phyloP scores from a whole-genome alignment of 1,140 invertebrate genomes.

The Aporrectodea caliginosa region DNA sequence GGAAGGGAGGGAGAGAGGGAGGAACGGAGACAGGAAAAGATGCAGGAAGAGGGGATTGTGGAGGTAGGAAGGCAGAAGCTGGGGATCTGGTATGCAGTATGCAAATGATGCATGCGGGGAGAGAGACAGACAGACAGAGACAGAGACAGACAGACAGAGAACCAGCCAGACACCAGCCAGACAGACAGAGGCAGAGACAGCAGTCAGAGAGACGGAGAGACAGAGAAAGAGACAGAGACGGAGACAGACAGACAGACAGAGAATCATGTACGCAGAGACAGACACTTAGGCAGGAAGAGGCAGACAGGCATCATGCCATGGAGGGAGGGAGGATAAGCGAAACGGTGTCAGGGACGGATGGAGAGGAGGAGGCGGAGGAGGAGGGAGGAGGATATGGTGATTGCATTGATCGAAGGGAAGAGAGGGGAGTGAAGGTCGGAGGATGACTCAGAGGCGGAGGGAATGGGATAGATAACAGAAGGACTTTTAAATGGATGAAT shows the following conservation, averaged over 20 bases:
- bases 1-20: not conserved
- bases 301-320: too few species aligned
- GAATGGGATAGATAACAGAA: too few species aligned
- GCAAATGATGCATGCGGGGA: not conserved
- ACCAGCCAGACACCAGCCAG: not conserved
- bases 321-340: too few species aligned
- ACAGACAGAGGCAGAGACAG: not conserved
- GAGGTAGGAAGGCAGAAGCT: not conserved
- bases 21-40: not conserved
- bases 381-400: too few species aligned
- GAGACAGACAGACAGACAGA: not conserved
- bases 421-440: too few species aligned
- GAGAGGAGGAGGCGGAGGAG: too few species aligned
- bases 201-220: not conserved
- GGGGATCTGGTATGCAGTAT: too few species aligned
- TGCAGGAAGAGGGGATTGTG: not conserved
- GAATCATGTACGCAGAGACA: too few species aligned
- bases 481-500: too few species aligned
- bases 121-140: not conserved
- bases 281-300: not conserved
- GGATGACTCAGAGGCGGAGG: too few species aligned
- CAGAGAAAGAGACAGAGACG: not conserved
- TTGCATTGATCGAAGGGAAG: too few species aligned
- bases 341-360: too few species aligned
- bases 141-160: not conserved